phyloP scores from a whole-genome alignment of 2,888 invertebrate species.

The Stratiomys singularior region DNA sequence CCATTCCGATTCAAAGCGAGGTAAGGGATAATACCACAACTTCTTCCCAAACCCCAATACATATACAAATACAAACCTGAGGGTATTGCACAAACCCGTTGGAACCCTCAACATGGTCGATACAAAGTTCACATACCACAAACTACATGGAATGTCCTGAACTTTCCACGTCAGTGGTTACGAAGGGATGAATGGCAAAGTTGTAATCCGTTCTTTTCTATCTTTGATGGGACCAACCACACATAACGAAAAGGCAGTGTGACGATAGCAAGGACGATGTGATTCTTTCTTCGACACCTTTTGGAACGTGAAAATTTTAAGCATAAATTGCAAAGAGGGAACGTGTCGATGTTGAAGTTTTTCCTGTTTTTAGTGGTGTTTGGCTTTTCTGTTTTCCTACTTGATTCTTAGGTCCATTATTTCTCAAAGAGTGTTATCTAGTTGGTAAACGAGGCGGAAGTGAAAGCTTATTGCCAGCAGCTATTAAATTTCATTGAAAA shows the following conservation, averaged over 20 bases:
- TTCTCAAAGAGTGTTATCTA: slow-evolving; percentile 21
- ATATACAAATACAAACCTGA: neutral
- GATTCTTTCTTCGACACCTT: slow-evolving; percentile 36
- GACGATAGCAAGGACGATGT: slow-evolving; percentile 25
- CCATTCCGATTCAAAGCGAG: neutral
- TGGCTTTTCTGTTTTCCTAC: slow-evolving; percentile 2
- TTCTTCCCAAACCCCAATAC: neutral
- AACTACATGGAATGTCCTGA: slow-evolving; percentile 26
- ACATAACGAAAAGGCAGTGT: slow-evolving; percentile 16
- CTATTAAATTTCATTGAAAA: slow-evolving; percentile 25
- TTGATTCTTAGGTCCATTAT: slow-evolving; percentile 17
- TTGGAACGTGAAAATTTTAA: slow-evolving; percentile 16
- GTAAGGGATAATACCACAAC: neutral
- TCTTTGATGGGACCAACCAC: slow-evolving; percentile 2
- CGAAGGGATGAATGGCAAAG: neutral
- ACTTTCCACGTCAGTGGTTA: slow-evolving; percentile 40
- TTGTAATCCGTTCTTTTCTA: slow-evolving; percentile 8
- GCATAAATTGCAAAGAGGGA: slow-evolving; percentile 23
- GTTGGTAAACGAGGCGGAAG: slow-evolving; percentile 28
- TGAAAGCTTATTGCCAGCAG: neutral
- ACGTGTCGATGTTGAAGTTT: slow-evolving; percentile 8
- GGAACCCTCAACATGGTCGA: slow-evolving; percentile 16
- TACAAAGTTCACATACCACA: slow-evolving; percentile 41
- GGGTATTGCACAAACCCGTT: neutral
- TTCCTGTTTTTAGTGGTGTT: too few species aligned